These are phyloP conservation scores for Nomada ruficornis DNA, from an alignment of 2,888 invertebrate species.

Conservation along the genomic window DNA sequence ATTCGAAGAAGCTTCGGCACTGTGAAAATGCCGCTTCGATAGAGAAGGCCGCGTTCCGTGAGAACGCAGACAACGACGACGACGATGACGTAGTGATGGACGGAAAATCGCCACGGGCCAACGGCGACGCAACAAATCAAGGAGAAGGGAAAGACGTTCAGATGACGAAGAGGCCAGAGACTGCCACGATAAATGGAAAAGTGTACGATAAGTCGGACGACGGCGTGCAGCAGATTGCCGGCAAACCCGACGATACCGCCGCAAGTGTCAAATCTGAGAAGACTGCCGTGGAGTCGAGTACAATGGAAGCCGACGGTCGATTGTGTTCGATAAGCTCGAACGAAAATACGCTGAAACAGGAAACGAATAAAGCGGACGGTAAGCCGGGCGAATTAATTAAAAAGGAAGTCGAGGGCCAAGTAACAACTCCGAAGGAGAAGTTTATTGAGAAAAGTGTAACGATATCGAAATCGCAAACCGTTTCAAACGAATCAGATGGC, in stretches of 20 bases:
- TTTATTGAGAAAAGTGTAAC: background rate
- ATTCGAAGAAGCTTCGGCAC: constrained; percentile 40
- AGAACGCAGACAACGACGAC: constrained; percentile 68
- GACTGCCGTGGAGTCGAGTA: constrained; percentile 2
- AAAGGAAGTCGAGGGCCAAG: constrained; percentile 1
- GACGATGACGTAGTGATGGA: constrained; percentile 77
- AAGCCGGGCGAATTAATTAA: constrained; percentile 17
- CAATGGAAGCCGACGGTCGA: constrained; percentile 10
- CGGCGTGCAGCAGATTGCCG: background rate
- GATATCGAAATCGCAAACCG: background rate
- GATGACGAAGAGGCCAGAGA: constrained; percentile 44
- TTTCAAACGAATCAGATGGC: background rate
- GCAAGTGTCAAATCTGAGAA: background rate
- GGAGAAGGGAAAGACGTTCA: background rate
- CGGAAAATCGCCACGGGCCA: constrained; percentile 46
- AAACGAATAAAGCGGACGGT: background rate
- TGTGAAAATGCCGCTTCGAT: constrained; percentile 36
- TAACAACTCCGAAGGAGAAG: background rate
- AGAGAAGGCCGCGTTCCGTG: constrained; percentile 48
- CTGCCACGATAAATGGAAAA: constrained; percentile 44
- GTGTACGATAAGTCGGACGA: no score
- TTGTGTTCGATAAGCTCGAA: constrained; percentile 11
- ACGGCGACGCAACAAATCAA: background rate
- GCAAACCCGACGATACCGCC: background rate
- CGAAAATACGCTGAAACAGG: background rate